Percentiles rank a stretch among this genome's conserved stretches.
phyloP scores from a whole-genome alignment of 1,140 invertebrate species.

The Pseudomyrmex sp. region DNA sequence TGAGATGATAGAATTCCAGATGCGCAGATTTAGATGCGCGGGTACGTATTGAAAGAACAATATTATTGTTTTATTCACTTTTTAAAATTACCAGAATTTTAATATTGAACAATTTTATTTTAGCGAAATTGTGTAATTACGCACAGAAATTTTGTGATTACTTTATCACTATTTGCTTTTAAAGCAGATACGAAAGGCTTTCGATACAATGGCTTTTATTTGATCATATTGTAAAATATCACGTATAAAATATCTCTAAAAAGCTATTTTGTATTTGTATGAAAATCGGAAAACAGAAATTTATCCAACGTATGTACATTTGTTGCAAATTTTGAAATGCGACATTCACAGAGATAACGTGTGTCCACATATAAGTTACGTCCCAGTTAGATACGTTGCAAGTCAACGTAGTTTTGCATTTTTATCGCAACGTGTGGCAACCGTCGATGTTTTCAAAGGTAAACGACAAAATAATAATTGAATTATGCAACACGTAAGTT shows the following conservation, averaged over 20 bases:
- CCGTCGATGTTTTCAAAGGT: neutral
- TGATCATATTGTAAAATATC: constrained; percentile 27
- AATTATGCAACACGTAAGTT: neutral
- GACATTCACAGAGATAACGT: constrained; percentile 32
- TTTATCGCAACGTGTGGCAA: neutral
- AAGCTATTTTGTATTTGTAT: neutral
- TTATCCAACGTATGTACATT: constrained; percentile 38
- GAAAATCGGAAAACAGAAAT: constrained; percentile 26
- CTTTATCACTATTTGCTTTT: constrained; percentile 19
- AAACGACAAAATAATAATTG: constrained; percentile 32
- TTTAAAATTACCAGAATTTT: neutral
- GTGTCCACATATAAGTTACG: neutral
- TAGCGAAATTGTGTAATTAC: neutral
- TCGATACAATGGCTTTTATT: constrained; percentile 9
- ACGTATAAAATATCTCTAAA: neutral
- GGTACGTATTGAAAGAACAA: neutral
- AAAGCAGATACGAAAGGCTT: neutral
- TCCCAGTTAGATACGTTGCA: constrained; percentile 4
- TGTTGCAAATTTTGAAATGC: constrained; percentile 29
- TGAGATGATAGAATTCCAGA: neutral
- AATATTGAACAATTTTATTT: constrained; percentile 1
- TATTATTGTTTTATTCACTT: neutral
- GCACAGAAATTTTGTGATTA: neutral
- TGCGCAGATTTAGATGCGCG: neutral
- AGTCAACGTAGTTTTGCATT: constrained; percentile 18